A percentile compares a stretch with the other conserved stretches of the same genome.
Evolutionary conservation across 2,113 vertebrate species (phyloP).

Genomic region (Amia ocellicauda): DNA sequence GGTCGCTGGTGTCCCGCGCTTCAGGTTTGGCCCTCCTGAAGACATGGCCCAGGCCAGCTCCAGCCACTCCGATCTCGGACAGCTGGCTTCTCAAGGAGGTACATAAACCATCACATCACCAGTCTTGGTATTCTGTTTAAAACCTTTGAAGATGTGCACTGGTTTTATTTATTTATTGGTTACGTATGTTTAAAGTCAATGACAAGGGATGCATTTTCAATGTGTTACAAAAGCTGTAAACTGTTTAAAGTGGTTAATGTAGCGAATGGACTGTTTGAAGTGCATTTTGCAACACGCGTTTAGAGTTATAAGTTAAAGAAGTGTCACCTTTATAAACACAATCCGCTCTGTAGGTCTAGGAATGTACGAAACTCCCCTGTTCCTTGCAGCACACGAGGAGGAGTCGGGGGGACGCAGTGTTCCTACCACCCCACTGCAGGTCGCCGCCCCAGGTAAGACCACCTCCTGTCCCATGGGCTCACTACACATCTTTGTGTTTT

Average conservation of each 20-base stretch:
- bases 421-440: constrained; percentile 84
- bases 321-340: constrained; percentile 6
- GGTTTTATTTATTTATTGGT: not conserved
- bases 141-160: too few relatives aligned
- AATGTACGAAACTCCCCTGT: constrained; percentile 87
- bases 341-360: constrained; percentile 74
- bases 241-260: too few relatives aligned
- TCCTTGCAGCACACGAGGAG: constrained; percentile 80
- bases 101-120: constrained; percentile 14
- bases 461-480: not conserved
- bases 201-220: too few relatives aligned
- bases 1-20: constrained; percentile 85
- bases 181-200: too few relatives aligned
- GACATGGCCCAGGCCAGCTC: constrained; percentile 87
- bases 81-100: constrained; percentile 96
- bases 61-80: constrained; percentile 89
- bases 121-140: too few relatives aligned
- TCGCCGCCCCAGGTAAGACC: constrained; percentile 73
- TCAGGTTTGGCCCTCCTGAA: constrained; percentile 84
- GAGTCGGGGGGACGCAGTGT: constrained; percentile 87
- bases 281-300: not conserved
- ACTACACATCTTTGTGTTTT: too few relatives aligned
- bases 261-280: too few relatives aligned
- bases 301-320: not conserved
- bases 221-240: too few relatives aligned